A percentile compares a stretch with the other conserved stretches of the same genome.
Conservation (phyloP, 2,888 invertebrate species). For the Eupithecia subfuscata region DNA sequence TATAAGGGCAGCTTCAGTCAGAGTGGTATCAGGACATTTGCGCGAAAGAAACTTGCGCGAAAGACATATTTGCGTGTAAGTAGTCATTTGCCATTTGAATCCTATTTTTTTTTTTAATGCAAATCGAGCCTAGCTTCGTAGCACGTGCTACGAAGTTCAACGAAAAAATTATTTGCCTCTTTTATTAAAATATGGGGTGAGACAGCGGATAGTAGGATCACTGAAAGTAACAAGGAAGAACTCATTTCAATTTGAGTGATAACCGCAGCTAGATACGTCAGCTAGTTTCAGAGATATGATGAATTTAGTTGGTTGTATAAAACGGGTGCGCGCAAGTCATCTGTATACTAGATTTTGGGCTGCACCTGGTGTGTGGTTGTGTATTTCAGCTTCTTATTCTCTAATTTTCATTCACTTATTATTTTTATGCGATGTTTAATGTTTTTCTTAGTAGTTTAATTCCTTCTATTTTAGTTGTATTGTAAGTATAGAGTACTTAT, state of each 20-base stretch:
- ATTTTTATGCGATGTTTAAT: too few species aligned
- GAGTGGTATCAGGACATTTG: neutral
- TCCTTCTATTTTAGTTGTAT: too few species aligned
- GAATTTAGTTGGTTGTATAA: neutral
- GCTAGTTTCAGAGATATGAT: neutral
- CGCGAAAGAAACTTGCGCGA: neutral
- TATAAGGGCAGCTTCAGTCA: neutral
- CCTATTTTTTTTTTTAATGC: neutral
- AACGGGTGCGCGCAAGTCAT: neutral
- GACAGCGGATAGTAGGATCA: neutral
- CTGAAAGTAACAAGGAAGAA: neutral
- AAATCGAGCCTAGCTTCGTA: neutral
- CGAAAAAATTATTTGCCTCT: too few species aligned
- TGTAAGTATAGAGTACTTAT: too few species aligned
- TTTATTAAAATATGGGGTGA: too few species aligned
- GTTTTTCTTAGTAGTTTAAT: too few species aligned
- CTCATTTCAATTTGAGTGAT: neutral
- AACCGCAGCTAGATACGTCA: neutral
- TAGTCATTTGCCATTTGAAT: neutral
- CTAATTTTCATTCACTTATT: too few species aligned
- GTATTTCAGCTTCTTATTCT: too few species aligned
- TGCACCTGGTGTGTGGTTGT: too few species aligned
- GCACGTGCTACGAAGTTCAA: neutral
- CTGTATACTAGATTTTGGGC: too few species aligned
- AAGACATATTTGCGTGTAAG: neutral